Percentiles rank a stretch among this genome's conserved stretches.
Conservation (phyloP, 2,797 vertebrate genomes). For the Lagorchestes hirsutus region DNA sequence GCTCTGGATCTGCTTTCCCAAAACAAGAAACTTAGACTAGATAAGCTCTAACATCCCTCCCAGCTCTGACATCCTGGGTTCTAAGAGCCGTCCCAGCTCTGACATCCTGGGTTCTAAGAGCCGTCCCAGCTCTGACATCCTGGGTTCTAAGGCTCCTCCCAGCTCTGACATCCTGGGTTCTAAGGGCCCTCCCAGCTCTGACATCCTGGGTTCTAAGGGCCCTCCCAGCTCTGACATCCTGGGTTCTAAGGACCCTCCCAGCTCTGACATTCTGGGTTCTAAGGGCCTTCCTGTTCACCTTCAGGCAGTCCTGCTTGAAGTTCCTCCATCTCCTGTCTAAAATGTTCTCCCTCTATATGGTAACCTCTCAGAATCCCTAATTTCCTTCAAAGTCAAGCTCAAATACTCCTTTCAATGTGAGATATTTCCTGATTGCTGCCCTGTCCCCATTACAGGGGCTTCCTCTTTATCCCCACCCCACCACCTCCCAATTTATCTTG, state of each 20-base stretch:
- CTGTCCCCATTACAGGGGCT: neutral
- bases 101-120: too few relatives aligned
- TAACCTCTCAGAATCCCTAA: neutral
- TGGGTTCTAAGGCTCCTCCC: too few relatives aligned
- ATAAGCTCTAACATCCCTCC: neutral
- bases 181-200: too few relatives aligned
- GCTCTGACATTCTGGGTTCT: too few relatives aligned
- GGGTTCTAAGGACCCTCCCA: too few relatives aligned
- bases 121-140: too few relatives aligned
- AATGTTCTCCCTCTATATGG: neutral
- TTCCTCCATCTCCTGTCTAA: neutral
- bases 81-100: too few relatives aligned
- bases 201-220: too few relatives aligned
- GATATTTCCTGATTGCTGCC: neutral
- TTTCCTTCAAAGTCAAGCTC: neutral
- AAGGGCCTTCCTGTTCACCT: neutral
- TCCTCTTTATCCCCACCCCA: neutral
- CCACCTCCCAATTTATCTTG: neutral
- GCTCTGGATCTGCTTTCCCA: constrained; percentile 27
- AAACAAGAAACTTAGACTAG: neutral
- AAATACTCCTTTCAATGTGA: neutral
- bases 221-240: too few relatives aligned
- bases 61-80: neutral
- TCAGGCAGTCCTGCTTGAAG: neutral
- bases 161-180: too few relatives aligned